A percentile compares a stretch with the other conserved stretches of the same genome.
Conservation (phyloP, 2,888 invertebrate genomes). For the Pheosia tremula region DNA sequence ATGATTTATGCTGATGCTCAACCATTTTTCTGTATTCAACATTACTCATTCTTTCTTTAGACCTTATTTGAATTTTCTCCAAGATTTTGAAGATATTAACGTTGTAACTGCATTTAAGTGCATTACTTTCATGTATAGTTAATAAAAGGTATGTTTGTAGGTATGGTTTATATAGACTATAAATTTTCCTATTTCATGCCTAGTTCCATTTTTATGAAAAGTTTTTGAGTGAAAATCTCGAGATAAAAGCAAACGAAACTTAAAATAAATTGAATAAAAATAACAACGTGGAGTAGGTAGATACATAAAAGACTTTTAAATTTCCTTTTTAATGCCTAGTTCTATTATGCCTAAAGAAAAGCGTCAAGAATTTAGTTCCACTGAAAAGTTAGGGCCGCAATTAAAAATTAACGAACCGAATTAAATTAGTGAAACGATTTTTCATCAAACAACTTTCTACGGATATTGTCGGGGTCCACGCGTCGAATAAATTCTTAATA, state of each 20-base stretch:
- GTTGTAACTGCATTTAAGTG: not conserved
- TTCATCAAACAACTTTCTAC: slow-evolving; percentile 40
- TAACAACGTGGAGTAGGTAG: not conserved
- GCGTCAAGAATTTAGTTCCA: slow-evolving; percentile 23
- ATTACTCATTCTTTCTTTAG: slow-evolving; percentile 46
- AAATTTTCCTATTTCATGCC: not conserved
- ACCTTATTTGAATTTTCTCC: slow-evolving; percentile 35
- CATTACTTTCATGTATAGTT: not conserved
- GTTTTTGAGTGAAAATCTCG: too few species aligned
- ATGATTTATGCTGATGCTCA: slow-evolving; percentile 58
- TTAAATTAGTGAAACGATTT: slow-evolving; percentile 32
- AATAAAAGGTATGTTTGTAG: not conserved
- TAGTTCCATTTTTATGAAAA: not conserved
- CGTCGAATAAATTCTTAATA: slow-evolving; percentile 53
- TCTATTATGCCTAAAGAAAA: slow-evolving; percentile 12
- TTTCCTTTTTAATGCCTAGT: not conserved
- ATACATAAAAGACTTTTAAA: not conserved
- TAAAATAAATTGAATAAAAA: slow-evolving; percentile 23
- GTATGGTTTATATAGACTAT: not conserved
- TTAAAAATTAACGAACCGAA: slow-evolving; percentile 38
- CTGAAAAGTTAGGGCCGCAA: slow-evolving; percentile 24
- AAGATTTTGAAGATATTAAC: slow-evolving; percentile 19
- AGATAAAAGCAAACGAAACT: slow-evolving; percentile 10
- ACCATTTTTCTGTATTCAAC: slow-evolving; percentile 53
- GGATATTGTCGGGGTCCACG: slow-evolving; percentile 29